Conservation (phyloP, 1,140 invertebrate species). For the Drosophila equinoxialis region DNA sequence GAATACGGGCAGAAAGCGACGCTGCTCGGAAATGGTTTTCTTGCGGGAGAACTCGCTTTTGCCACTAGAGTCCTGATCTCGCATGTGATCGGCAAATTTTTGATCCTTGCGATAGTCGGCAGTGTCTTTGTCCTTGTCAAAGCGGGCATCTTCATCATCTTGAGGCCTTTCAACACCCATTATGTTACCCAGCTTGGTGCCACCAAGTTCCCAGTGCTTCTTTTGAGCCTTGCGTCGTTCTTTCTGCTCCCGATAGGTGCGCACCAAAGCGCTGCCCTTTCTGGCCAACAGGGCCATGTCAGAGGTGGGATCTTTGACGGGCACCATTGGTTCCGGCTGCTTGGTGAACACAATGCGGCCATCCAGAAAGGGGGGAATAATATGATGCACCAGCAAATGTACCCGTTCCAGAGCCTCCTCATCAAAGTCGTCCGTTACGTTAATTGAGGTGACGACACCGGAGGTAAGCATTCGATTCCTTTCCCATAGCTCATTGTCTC, state of each 20-base stretch:
- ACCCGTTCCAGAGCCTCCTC: constrained; percentile 96
- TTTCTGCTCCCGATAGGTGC: constrained; percentile 96
- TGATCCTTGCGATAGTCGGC: constrained; percentile 93
- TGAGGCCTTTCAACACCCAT: constrained; percentile 96
- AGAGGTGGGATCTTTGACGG: constrained; percentile 95
- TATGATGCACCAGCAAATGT: constrained; percentile 98
- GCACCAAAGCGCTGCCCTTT: constrained; percentile 97
- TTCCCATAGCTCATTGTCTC: constrained; percentile 99
- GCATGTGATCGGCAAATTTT: constrained; percentile 98
- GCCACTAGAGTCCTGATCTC: constrained; percentile 86
- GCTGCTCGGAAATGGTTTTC: constrained; percentile 93
- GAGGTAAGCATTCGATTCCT: constrained; percentile 98
- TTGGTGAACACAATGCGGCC: constrained; percentile 99
- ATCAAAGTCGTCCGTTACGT: constrained; percentile 96
- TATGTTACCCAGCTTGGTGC: constrained; percentile 98
- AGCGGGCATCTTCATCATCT: constrained; percentile 88
- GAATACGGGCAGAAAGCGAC: constrained; percentile 97
- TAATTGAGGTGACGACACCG: constrained; percentile 95
- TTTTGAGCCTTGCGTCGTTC: constrained; percentile 98
- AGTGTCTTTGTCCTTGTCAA: constrained; percentile 85
- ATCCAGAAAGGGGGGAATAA: constrained; percentile 99
- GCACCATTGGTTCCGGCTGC: constrained; percentile 97
- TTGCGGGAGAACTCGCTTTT: constrained; percentile 95
- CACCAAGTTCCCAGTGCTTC: constrained; percentile 99
- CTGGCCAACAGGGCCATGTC: constrained; percentile 98